phyloP scores from a whole-genome alignment of 2,888 invertebrate genomes.

The Coleophora deauratella region DNA sequence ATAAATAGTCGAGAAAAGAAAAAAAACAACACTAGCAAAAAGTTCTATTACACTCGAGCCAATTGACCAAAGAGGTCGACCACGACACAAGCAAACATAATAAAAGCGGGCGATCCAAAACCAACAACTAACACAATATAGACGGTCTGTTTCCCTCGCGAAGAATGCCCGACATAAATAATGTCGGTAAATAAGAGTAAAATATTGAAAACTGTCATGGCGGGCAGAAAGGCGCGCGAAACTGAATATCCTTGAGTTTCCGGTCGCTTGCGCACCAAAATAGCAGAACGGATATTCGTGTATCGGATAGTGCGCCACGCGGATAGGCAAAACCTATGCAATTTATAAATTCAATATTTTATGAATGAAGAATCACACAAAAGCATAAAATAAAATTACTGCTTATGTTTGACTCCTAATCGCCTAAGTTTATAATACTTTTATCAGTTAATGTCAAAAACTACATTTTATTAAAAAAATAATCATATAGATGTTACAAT shows the following conservation, averaged over 20 bases:
- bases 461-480: too few relatives aligned
- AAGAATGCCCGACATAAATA: constrained; percentile 68
- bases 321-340: too few relatives aligned
- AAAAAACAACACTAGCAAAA: constrained; percentile 1
- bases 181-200: constrained; percentile 71
- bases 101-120: constrained; percentile 25
- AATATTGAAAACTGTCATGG: constrained; percentile 72
- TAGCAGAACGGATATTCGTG: constrained; percentile 66
- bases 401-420: too few relatives aligned
- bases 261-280: constrained; percentile 64
- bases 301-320: constrained; percentile 43
- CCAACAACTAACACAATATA: constrained; percentile 40
- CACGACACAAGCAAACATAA: constrained; percentile 22
- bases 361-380: too few relatives aligned
- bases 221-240: constrained; percentile 63
- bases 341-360: too few relatives aligned
- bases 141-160: constrained; percentile 42
- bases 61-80: constrained; percentile 13
- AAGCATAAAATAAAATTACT: too few relatives aligned
- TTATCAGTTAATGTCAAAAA: too few relatives aligned
- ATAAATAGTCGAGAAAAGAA: too few relatives aligned
- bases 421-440: too few relatives aligned
- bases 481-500: too few relatives aligned
- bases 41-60: constrained; percentile 13
- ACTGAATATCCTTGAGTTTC: constrained; percentile 69